phyloP scores from a whole-genome alignment of 53 echinoderm and acorn worm genomes.

The Actinopyga echinites region DNA sequence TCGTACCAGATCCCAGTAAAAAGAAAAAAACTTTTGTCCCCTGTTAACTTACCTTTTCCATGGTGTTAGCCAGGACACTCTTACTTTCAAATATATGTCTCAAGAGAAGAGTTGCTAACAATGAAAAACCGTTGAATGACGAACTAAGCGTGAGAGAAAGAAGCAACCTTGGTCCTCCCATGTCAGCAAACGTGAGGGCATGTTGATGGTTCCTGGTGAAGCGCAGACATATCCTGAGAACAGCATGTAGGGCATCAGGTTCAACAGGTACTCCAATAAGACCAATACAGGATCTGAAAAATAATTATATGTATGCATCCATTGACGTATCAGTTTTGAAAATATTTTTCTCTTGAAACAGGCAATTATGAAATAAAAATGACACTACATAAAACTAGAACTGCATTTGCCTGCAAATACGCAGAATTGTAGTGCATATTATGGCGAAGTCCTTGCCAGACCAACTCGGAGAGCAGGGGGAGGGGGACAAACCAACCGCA shows the following conservation, averaged over 20 bases:
- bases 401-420: no score
- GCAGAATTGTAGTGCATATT: no score
- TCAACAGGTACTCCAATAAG: constrained; percentile 93
- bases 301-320: not conserved
- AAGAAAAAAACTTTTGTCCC: no score
- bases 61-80: constrained; percentile 75
- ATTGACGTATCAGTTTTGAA: no score
- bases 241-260: constrained; percentile 92
- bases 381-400: not conserved
- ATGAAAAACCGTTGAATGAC: constrained; percentile 83
- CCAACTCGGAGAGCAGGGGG: no score
- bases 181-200: constrained; percentile 89
- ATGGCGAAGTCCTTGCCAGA: no score
- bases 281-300: constrained; percentile 79
- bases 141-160: constrained; percentile 81
- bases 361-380: no score
- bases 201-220: constrained; percentile 86
- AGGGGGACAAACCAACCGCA: no score
- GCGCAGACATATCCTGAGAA: constrained; percentile 83
- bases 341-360: no score
- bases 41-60: constrained; percentile 78
- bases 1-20: no score
- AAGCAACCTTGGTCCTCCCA: constrained; percentile 84
- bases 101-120: constrained; percentile 85
- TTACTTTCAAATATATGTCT: constrained; percentile 92